Evolutionary conservation across 35 echinoderm and acorn worm species (phyloP).

Genomic region (Eucidaris tribuloides): DNA sequence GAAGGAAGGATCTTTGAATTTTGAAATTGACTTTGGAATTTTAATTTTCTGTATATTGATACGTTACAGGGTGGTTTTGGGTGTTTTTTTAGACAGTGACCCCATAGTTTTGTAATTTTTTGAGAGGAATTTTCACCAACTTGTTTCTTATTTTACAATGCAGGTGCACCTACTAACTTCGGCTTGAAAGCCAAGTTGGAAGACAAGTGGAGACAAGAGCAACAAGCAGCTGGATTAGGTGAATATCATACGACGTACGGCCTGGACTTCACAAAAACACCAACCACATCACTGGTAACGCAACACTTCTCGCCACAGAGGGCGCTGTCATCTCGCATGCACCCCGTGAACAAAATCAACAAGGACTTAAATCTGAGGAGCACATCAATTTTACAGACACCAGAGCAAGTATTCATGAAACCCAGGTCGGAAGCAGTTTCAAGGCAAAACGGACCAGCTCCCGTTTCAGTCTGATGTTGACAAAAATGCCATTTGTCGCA

Average conservation of each 20-base stretch:
- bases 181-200: conserved; percentile 52
- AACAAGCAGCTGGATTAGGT: conserved; percentile 30
- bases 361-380: conserved; percentile 82
- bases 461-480: conserved; percentile 52
- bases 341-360: conserved; percentile 82
- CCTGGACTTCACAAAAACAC: conserved; percentile 49
- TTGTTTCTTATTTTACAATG: neutral
- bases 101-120: neutral
- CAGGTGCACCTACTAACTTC: conserved; percentile 85
- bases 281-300: conserved; percentile 47
- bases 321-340: conserved; percentile 76
- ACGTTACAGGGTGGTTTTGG: neutral
- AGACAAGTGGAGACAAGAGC: conserved; percentile 63
- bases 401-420: conserved; percentile 61
- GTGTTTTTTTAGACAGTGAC: neutral
- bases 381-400: conserved; percentile 74
- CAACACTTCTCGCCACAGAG: conserved; percentile 83
- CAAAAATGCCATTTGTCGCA: too few species aligned
- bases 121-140: neutral
- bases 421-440: conserved; percentile 37
- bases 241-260: conserved; percentile 85
- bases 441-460: conserved; percentile 2
- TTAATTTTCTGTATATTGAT: neutral
- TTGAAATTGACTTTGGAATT: neutral
- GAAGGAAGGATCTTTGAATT: neutral